Evolutionary conservation across 2,113 vertebrate genomes (phyloP).

Genomic region (Cyanoramphus novaezelandiae): DNA sequence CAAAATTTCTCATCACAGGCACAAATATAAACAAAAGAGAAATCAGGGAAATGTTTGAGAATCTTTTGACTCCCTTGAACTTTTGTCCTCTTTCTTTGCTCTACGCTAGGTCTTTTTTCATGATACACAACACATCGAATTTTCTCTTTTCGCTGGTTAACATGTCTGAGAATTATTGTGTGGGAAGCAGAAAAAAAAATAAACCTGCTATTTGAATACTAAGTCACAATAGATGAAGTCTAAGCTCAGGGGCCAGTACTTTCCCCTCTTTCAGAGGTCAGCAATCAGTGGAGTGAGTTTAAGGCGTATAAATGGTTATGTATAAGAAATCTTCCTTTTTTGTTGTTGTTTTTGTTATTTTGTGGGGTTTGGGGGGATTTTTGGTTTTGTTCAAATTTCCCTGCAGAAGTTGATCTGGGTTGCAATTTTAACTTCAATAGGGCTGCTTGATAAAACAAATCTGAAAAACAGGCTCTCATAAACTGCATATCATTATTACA

Average conservation of each 20-base stretch:
- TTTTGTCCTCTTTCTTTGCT: background rate
- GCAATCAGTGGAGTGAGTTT: background rate
- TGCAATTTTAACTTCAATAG: conserved; percentile 41
- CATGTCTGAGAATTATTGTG: conserved; percentile 19
- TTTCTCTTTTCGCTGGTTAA: conserved; percentile 29
- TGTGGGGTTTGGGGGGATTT: background rate
- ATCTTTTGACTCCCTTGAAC: background rate
- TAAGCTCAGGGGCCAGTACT: background rate
- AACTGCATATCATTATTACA: background rate
- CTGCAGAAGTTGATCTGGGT: conserved; percentile 27
- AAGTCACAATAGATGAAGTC: conserved; percentile 16
- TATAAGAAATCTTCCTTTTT: background rate
- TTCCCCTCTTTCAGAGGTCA: conserved; percentile 8
- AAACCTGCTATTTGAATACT: conserved; percentile 8
- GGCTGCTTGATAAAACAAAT: background rate
- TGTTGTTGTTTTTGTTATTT: background rate
- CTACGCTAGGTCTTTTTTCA: background rate
- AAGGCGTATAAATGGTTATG: background rate
- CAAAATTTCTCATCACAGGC: background rate
- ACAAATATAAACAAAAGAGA: background rate
- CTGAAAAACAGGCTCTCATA: background rate
- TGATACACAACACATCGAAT: conserved; percentile 9
- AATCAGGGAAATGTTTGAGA: background rate
- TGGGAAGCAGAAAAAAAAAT: background rate
- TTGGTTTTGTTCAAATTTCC: conserved; percentile 27